Evolutionary conservation across 2,888 invertebrate genomes (phyloP).

Genomic region (Dolichopus griseipennis): DNA sequence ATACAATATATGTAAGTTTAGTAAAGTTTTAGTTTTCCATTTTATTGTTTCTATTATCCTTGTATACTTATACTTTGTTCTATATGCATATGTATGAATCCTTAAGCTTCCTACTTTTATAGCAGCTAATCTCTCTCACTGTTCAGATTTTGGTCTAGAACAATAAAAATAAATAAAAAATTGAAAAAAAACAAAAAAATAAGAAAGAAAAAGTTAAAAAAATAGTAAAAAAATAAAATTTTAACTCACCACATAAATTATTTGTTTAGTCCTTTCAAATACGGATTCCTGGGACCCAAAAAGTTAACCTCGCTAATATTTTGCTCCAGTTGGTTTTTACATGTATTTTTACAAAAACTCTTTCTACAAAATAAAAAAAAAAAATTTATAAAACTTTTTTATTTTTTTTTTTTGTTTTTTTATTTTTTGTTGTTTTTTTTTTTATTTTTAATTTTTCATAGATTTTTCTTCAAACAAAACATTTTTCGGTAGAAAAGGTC

Average conservation of each 20-base stretch:
- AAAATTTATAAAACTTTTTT: background rate
- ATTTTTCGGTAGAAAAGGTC: constrained; percentile 16
- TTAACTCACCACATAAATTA: constrained; percentile 6
- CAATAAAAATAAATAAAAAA: too few relatives aligned
- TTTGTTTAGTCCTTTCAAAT: background rate
- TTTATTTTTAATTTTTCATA: too few relatives aligned
- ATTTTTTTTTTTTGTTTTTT: background rate
- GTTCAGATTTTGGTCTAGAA: too few relatives aligned
- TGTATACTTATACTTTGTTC: too few relatives aligned
- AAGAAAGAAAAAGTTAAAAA: background rate
- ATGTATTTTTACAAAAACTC: background rate
- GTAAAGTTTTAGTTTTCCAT: too few relatives aligned
- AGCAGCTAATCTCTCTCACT: too few relatives aligned
- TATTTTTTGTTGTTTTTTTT: background rate
- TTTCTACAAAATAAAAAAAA: too few relatives aligned
- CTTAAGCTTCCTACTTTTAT: too few relatives aligned
- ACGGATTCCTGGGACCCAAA: background rate
- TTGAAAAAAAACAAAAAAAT: too few relatives aligned
- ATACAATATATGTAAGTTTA: too few relatives aligned
- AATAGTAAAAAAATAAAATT: background rate
- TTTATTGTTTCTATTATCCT: too few relatives aligned
- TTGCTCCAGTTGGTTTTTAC: background rate
- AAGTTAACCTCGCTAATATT: constrained; percentile 6
- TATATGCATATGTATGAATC: too few relatives aligned
- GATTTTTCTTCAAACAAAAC: background rate